Conservation (phyloP, 2,888 invertebrate genomes). For the Cosmorhoe ocellata region DNA sequence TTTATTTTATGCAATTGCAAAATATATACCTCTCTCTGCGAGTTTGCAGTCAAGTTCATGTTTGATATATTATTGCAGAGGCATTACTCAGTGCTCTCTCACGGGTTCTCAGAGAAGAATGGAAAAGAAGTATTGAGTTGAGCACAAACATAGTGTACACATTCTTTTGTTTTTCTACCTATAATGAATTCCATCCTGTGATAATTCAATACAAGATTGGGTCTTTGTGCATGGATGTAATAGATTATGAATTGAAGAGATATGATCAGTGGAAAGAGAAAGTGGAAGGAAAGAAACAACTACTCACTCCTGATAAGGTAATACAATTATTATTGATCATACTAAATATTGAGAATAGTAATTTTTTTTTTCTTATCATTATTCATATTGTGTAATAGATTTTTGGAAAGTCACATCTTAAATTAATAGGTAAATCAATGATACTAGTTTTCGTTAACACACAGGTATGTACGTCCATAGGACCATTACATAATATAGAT, state of each 20-base stretch:
- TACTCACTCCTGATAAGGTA: conserved; percentile 74
- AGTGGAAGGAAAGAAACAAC: conserved; percentile 75
- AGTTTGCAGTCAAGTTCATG: no score
- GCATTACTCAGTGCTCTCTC: conserved; percentile 97
- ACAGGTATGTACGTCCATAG: no score
- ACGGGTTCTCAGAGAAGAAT: conserved; percentile 97
- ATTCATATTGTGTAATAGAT: no score
- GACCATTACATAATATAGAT: no score
- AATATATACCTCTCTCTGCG: no score
- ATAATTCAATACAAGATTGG: conserved; percentile 98
- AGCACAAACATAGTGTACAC: conserved; percentile 98
- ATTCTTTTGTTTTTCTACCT: conserved; percentile 98
- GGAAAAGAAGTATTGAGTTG: conserved; percentile 97
- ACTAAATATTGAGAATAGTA: no score
- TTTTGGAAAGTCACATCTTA: no score
- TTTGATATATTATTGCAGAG: conserved; percentile 80
- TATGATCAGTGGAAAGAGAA: conserved; percentile 95
- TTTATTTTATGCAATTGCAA: no score
- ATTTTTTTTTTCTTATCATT: no score
- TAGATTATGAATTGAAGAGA: conserved; percentile 96
- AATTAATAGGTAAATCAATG: no score
- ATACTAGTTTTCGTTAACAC: no score
- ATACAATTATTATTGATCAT: no score
- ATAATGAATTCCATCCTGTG: conserved; percentile 96
- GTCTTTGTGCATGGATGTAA: conserved; percentile 97